Percentiles rank a stretch among this genome's conserved stretches.
Conservation (phyloP, 2,113 vertebrate genomes). For the Odobenus rosmarus region DNA sequence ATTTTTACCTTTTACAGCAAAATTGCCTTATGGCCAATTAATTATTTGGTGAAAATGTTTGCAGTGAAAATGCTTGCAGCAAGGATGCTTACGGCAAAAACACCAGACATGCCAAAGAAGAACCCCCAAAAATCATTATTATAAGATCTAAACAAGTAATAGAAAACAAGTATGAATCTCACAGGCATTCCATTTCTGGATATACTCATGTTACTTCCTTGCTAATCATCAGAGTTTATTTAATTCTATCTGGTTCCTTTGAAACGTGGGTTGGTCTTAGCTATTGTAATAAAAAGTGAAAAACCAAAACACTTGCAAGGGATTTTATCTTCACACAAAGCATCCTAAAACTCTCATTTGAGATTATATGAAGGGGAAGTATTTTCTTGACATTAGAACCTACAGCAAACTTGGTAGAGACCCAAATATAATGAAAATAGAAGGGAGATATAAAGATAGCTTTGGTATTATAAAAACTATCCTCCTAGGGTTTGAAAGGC, state of each 20-base stretch:
- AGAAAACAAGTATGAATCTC: not conserved
- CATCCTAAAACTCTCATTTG: not conserved
- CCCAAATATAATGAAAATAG: constrained; percentile 18
- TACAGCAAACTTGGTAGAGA: not conserved
- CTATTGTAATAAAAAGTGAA: not conserved
- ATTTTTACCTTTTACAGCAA: not conserved
- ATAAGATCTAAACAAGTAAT: not conserved
- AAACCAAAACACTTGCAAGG: not conserved
- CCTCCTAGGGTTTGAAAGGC: not conserved
- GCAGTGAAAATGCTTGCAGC: not conserved
- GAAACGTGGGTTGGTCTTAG: not conserved
- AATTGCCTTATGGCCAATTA: not conserved
- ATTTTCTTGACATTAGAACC: not conserved
- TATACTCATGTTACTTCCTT: not conserved
- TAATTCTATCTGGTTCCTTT: not conserved
- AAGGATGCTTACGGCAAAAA: not conserved
- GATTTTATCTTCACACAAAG: not conserved
- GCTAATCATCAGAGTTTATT: not conserved
- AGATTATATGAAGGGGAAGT: not conserved
- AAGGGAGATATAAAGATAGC: not conserved
- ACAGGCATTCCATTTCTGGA: not conserved
- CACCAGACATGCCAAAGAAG: not conserved
- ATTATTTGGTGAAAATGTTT: not conserved
- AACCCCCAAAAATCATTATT: not conserved
- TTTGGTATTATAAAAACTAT: not conserved